phyloP scores from a whole-genome alignment of 2,113 vertebrate species.

The Natator depressus region DNA sequence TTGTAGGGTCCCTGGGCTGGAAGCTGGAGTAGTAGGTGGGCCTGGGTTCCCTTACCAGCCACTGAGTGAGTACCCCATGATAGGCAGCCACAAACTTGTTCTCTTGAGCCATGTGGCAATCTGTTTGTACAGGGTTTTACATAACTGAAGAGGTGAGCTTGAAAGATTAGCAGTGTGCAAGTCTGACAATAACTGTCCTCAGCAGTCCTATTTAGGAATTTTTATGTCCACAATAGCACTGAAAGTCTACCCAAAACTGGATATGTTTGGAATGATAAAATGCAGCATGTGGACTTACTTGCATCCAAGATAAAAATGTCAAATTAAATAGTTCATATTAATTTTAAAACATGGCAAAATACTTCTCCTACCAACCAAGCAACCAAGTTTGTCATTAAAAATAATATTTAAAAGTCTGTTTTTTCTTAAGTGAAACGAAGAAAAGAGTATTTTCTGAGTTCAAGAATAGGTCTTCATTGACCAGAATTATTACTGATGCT shows the following conservation, averaged over 20 bases:
- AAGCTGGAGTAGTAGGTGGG: neutral
- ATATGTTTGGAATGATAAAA: neutral
- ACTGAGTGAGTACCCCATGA: neutral
- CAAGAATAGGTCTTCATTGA: conserved; percentile 52
- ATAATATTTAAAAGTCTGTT: neutral
- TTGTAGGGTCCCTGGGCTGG: neutral
- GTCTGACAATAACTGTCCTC: neutral
- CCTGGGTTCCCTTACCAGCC: neutral
- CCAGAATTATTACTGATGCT: conserved; percentile 15
- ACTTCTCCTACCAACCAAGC: conserved; percentile 23
- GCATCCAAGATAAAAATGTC: conserved; percentile 40
- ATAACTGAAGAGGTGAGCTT: neutral
- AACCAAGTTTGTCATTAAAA: neutral
- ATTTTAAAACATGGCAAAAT: conserved; percentile 16
- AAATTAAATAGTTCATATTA: conserved; percentile 4
- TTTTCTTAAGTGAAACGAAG: conserved; percentile 51
- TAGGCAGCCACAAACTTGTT: neutral
- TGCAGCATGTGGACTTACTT: conserved; percentile 4
- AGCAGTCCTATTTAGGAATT: neutral
- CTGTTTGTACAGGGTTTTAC: neutral
- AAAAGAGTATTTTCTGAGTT: conserved; percentile 32
- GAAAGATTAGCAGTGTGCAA: neutral
- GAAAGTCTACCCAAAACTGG: neutral
- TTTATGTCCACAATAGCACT: neutral
- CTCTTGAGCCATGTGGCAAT: neutral